Evolutionary conservation across 2,888 invertebrate genomes (phyloP), one percentile per base, ranked within the genome.

Genomic region (Strigamia maritima): DNA sequence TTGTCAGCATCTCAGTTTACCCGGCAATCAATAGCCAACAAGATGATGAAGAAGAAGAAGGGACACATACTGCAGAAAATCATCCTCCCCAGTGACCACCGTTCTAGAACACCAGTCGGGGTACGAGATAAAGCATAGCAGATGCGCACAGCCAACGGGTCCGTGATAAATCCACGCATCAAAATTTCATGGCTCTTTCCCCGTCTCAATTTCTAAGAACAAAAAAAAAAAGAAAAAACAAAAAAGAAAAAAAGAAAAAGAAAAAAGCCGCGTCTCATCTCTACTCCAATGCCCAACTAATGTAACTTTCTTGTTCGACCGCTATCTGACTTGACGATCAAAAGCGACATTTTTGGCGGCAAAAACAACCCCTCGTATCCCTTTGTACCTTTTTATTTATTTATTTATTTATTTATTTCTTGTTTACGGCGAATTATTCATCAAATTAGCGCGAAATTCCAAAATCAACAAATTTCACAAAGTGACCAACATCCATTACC

Each of bases 1-100:
- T 60, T 60, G 60, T 60, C 60, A 60, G 60, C 60, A 4, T 60
- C 60, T 60, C 60, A 60, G 60, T 60, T 60, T 60, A 24, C 60
- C 6, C 60, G 54, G 22, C 60, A 60, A 60, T 60, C 60, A 60
- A 60, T 60, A 60, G 24, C 40, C 60, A 60, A 60, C 60, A 60
- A 60, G 60, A 60, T 60, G 60, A 60, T 60, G 60, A 60, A 60
- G 60, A 60, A 60, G 24, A 60, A 10, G 19, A 24, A n/a, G 60
- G 60, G 60, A 60, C 60, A 60, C 22, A 60, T 8, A 60, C 19
- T 16, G 60, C 60, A 60, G 3, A 60, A 60, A 60, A 60, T 60
- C 60, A 60, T 60, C 24, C 60, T 60, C 60, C 60, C 60, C n/a
- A 60, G 60, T 60, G 60, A 19, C 60, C 60, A 60, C 19, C 24